Evolutionary conservation across 1,140 invertebrate species (phyloP).

Genomic region (Bombus soroeensis): DNA sequence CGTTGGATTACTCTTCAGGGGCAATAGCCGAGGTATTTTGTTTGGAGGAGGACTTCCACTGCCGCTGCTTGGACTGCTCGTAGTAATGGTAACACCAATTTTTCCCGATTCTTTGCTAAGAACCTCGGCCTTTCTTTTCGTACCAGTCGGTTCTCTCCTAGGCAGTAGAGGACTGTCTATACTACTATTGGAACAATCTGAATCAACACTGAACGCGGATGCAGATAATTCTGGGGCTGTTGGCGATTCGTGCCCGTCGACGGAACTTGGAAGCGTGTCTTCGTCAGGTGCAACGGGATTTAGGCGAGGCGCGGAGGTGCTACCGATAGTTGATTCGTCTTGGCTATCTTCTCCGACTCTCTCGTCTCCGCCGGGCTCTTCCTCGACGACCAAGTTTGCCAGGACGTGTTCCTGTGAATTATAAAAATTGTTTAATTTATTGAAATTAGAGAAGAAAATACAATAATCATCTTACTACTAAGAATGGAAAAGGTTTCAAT

Average conservation of each 20-base stretch:
- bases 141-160: slow-evolving; percentile 83
- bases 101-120: slow-evolving; percentile 92
- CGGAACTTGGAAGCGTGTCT: slow-evolving; percentile 82
- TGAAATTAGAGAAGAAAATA: background rate
- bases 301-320: slow-evolving; percentile 73
- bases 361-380: slow-evolving; percentile 81
- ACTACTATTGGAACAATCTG: slow-evolving; percentile 85
- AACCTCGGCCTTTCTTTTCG: slow-evolving; percentile 93
- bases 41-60: slow-evolving; percentile 83
- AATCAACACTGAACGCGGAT: slow-evolving; percentile 83
- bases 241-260: slow-evolving; percentile 79
- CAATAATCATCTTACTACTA: background rate
- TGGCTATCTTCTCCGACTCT: slow-evolving; percentile 80
- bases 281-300: slow-evolving; percentile 81
- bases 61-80: slow-evolving; percentile 86
- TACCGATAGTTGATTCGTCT: slow-evolving; percentile 78
- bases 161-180: slow-evolving; percentile 82
- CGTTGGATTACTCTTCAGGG: slow-evolving; percentile 75
- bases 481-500: background rate
- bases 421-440: background rate
- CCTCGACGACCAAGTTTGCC: slow-evolving; percentile 79
- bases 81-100: slow-evolving; percentile 94
- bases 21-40: slow-evolving; percentile 82
- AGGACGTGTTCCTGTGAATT: slow-evolving; percentile 77
- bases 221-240: slow-evolving; percentile 73